Evolutionary conservation across 2,888 invertebrate species (phyloP).

Genomic region (Drosophila kanekoi): DNA sequence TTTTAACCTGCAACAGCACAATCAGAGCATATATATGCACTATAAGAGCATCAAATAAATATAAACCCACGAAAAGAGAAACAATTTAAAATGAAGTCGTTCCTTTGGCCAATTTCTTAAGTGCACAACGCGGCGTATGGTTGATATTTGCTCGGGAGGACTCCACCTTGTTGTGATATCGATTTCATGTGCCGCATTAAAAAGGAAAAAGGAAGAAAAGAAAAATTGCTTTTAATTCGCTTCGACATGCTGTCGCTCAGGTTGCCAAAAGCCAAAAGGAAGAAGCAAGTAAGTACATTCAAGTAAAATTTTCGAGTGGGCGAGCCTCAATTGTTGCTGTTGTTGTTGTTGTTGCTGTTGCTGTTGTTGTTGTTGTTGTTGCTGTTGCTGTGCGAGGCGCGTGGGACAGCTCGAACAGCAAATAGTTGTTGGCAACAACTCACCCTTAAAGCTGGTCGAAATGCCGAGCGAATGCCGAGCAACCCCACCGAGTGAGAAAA

Average conservation of each 20-base stretch:
- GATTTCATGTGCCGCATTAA: slow-evolving; percentile 52
- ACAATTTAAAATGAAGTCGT: not conserved
- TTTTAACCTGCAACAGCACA: no score
- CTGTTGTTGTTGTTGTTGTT: not conserved
- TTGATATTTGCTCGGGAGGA: slow-evolving; percentile 7
- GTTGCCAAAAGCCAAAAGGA: slow-evolving; percentile 32
- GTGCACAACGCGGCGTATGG: slow-evolving; percentile 33
- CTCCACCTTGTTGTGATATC: slow-evolving; percentile 32
- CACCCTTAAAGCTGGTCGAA: slow-evolving; percentile 31
- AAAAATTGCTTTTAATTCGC: slow-evolving; percentile 57
- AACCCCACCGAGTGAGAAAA: slow-evolving; percentile 47
- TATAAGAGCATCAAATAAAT: no score
- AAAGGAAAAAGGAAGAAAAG: slow-evolving; percentile 69
- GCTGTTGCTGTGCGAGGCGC: slow-evolving; percentile 37
- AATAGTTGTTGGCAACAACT: slow-evolving; percentile 41
- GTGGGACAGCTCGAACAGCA: slow-evolving; percentile 50
- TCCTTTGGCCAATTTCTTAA: not conserved
- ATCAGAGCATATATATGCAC: no score
- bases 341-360: slow-evolving; percentile 8
- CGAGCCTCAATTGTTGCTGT: slow-evolving; percentile 16
- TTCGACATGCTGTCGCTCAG: slow-evolving; percentile 35
- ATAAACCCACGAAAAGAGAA: no score
- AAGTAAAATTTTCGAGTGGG: slow-evolving; percentile 24
- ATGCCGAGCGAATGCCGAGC: slow-evolving; percentile 26
- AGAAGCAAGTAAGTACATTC: slow-evolving; percentile 5